Conservation (phyloP, 1,140 invertebrate genomes). For the Euglossa dilemma region DNA sequence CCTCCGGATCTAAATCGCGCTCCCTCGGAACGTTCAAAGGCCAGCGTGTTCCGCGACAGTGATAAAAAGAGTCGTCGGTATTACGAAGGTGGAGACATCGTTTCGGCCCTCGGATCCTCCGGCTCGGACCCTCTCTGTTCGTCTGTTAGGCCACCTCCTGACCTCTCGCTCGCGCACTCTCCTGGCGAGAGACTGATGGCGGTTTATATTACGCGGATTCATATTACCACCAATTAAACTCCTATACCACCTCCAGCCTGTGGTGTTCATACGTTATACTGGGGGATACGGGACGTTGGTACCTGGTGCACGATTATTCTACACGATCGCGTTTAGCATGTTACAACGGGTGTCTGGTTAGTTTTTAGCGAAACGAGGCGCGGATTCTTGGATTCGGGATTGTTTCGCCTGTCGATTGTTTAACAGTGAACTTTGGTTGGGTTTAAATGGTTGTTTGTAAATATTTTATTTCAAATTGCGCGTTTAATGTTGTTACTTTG, state of each 20-base stretch:
- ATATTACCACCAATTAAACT: slow-evolving; percentile 78
- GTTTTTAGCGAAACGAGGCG: too few relatives aligned
- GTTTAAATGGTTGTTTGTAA: too few relatives aligned
- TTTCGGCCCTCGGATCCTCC: slow-evolving; percentile 27
- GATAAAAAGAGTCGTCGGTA: slow-evolving; percentile 67
- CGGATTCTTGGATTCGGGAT: too few relatives aligned
- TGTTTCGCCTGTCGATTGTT: too few relatives aligned
- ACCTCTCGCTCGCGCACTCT: slow-evolving; percentile 51
- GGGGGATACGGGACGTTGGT: slow-evolving; percentile 60
- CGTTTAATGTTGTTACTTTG: too few relatives aligned
- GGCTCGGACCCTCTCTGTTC: slow-evolving; percentile 40
- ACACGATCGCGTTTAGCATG: slow-evolving; percentile 31
- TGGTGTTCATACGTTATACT: slow-evolving; percentile 71
- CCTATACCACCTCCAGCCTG: slow-evolving; percentile 68
- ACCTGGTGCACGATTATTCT: slow-evolving; percentile 51
- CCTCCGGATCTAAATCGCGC: slow-evolving; percentile 34
- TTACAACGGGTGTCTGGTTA: slow-evolving; percentile 52
- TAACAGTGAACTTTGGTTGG: too few relatives aligned
- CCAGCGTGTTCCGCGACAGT: slow-evolving; percentile 63
- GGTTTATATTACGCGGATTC: slow-evolving; percentile 78
- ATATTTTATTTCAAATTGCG: too few relatives aligned
- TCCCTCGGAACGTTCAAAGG: slow-evolving; percentile 55
- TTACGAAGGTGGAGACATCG: slow-evolving; percentile 70
- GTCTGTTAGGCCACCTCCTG: neutral
- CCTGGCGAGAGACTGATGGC: slow-evolving; percentile 71